These are phyloP conservation scores for Trachymyrmex septentrionalis DNA, from an alignment of 1,140 invertebrate genomes.

Conservation along the genomic window DNA sequence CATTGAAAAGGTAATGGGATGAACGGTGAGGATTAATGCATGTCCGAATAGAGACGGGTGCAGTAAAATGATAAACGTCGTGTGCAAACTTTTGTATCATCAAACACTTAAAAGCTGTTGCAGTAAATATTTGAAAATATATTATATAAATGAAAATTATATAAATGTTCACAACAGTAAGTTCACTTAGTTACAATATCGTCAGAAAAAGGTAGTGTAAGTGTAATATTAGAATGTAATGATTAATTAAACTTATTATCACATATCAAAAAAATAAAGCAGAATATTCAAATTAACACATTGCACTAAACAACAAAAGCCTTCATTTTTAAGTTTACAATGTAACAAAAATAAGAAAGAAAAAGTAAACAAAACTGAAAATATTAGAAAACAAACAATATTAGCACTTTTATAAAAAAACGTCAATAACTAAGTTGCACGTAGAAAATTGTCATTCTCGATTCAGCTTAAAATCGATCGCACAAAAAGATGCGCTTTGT, in stretches of 20 bases:
- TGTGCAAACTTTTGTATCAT: constrained; percentile 44
- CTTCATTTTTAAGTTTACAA: constrained; percentile 5
- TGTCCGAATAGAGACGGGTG: constrained; percentile 14
- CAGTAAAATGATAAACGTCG: constrained; percentile 22
- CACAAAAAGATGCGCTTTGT: not conserved
- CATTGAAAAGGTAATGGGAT: constrained; percentile 22
- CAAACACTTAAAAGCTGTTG: not conserved
- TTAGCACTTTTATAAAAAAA: constrained; percentile 1
- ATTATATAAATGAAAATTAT: not conserved
- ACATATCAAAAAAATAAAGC: not conserved
- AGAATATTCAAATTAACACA: not conserved
- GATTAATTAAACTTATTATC: not conserved
- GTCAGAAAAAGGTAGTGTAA: not conserved
- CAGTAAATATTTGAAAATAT: constrained; percentile 6
- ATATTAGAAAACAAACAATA: constrained; percentile 27
- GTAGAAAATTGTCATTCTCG: constrained; percentile 1
- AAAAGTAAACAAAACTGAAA: constrained; percentile 11
- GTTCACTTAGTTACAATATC: constrained; percentile 2
- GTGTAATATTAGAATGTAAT: constrained; percentile 2
- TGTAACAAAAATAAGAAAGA: constrained; percentile 35
- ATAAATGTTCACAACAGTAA: constrained; percentile 5
- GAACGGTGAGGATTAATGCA: constrained; percentile 34
- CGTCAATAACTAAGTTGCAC: not conserved
- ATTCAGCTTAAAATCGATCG: constrained; percentile 5
- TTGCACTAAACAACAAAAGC: not conserved